These are phyloP conservation scores for Caenorhabditis japonica DNA, from an alignment of 2,888 invertebrate species.

Conservation along the genomic window DNA sequence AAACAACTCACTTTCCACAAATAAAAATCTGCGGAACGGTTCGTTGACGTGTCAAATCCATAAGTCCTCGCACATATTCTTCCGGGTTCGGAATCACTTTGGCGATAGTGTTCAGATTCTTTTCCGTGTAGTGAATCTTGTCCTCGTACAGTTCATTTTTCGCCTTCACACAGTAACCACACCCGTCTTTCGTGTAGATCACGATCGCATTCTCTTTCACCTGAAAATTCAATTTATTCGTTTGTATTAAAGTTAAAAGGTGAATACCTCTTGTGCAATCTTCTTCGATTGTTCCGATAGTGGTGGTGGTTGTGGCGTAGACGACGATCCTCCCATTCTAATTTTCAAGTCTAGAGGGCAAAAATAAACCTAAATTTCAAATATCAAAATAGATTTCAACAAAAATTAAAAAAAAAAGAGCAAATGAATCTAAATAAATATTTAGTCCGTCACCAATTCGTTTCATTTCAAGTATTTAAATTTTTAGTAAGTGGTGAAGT, in stretches of 20 bases:
- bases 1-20: slow-evolving; percentile 64
- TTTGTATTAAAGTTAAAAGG: too few species aligned
- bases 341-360: background rate
- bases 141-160: slow-evolving; percentile 69
- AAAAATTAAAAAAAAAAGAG: too few species aligned
- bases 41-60: slow-evolving; percentile 59
- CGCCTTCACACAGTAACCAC: slow-evolving; percentile 73
- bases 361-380: background rate
- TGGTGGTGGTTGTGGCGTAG: slow-evolving; percentile 34
- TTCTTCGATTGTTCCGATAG: slow-evolving; percentile 48
- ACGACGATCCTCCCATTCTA: slow-evolving; percentile 45
- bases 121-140: slow-evolving; percentile 64
- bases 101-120: slow-evolving; percentile 56
- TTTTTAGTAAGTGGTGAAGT: too few species aligned
- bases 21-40: slow-evolving; percentile 76
- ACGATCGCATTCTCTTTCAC: slow-evolving; percentile 64
- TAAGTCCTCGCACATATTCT: slow-evolving; percentile 54
- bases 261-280: slow-evolving; percentile 54
- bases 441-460: slow-evolving; percentile 19
- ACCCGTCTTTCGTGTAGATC: slow-evolving; percentile 71
- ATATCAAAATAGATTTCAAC: slow-evolving; percentile 13
- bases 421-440: background rate
- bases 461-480: slow-evolving; percentile 37
- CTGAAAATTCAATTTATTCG: slow-evolving; percentile 15
- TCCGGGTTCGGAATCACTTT: slow-evolving; percentile 48